Conservation (phyloP, 2,113 vertebrate genomes). For the Lycaon pictus region DNA sequence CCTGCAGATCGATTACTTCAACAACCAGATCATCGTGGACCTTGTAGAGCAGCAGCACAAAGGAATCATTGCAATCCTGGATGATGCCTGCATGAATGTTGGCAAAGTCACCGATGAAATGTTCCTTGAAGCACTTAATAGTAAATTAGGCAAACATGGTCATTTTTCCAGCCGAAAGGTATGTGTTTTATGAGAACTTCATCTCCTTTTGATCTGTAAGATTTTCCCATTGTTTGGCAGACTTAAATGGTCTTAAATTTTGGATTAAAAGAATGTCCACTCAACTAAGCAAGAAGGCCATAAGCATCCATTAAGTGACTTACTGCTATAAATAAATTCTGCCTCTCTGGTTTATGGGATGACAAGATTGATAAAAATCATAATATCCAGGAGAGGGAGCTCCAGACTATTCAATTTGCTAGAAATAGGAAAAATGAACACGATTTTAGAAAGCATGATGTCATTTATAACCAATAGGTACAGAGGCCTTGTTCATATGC, state of each 20-base stretch:
- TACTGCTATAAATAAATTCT: not conserved
- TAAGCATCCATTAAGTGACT: not conserved
- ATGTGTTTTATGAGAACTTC: not conserved
- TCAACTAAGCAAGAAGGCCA: not conserved
- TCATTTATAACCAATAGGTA: slow-evolving; percentile 88
- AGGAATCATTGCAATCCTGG: slow-evolving; percentile 96
- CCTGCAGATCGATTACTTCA: slow-evolving; percentile 97
- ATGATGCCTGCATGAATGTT: slow-evolving; percentile 98
- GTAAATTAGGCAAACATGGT: slow-evolving; percentile 94
- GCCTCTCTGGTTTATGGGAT: not conserved
- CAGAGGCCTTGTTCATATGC: slow-evolving; percentile 70
- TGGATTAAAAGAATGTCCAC: not conserved
- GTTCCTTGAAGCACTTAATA: slow-evolving; percentile 97
- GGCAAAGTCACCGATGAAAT: slow-evolving; percentile 97
- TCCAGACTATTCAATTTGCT: slow-evolving; percentile 65
- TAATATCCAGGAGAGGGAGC: slow-evolving; percentile 87
- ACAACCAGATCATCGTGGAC: slow-evolving; percentile 99
- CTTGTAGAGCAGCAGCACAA: slow-evolving; percentile 98
- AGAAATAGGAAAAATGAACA: slow-evolving; percentile 48
- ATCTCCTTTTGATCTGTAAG: not conserved
- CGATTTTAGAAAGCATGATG: slow-evolving; percentile 85
- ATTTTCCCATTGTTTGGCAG: not conserved
- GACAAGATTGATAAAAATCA: slow-evolving; percentile 14
- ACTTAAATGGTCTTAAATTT: not conserved
- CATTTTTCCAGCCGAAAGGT: slow-evolving; percentile 99